Percentiles rank a stretch among this genome's conserved stretches.
These are phyloP conservation scores for Syncerus caffer DNA, from an alignment of 2,797 vertebrate species.

Conservation along the genomic window DNA sequence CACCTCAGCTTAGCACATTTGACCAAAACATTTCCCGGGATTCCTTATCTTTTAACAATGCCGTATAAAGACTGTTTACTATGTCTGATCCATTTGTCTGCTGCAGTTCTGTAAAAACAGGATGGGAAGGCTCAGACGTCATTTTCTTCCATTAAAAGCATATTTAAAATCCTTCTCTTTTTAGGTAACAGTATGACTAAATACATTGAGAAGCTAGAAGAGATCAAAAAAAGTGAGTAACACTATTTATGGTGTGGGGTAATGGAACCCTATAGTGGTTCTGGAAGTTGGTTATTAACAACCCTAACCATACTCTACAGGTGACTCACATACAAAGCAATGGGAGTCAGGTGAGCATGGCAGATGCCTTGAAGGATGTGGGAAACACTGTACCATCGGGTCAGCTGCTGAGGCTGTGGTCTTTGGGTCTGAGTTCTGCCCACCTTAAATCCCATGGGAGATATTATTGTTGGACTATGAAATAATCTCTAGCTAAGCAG, in stretches of 20 bases:
- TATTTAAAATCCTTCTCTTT: conserved; percentile 49
- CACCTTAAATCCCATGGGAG: neutral
- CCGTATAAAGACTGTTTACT: neutral
- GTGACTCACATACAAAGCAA: neutral
- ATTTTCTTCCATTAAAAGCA: conserved; percentile 41
- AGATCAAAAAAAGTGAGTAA: conserved; percentile 94
- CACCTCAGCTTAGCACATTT: neutral
- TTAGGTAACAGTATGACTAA: conserved; percentile 93
- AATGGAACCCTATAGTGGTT: neutral
- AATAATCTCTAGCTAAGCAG: neutral
- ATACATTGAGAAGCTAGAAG: conserved; percentile 92
- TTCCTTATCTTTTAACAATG: neutral
- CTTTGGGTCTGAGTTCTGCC: neutral
- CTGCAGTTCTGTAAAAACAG: neutral
- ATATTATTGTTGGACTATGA: neutral
- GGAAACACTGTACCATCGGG: neutral
- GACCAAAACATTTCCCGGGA: neutral
- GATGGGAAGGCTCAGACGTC: neutral
- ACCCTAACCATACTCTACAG: neutral
- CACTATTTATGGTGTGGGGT: neutral
- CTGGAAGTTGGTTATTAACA: neutral
- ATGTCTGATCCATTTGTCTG: neutral
- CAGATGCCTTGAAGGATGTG: neutral
- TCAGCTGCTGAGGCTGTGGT: neutral
- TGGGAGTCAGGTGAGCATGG: neutral